These are phyloP conservation scores for Kryphioiulus occultus DNA, from an alignment of 2,888 invertebrate species.

Conservation along the genomic window DNA sequence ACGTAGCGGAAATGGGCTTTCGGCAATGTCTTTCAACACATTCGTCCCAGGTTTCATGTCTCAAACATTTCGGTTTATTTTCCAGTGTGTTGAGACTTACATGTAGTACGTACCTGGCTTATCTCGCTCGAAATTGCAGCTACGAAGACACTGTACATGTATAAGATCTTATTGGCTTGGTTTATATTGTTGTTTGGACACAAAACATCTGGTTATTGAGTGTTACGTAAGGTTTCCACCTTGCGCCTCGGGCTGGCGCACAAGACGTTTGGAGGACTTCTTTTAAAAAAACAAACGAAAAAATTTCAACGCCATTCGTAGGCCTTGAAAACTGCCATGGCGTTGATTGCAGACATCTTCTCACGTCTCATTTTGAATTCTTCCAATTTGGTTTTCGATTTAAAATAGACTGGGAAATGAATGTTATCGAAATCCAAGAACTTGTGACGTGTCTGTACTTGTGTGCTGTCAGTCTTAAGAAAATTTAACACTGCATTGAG, in stretches of 20 bases:
- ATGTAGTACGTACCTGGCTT: not conserved
- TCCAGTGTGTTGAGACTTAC: not conserved
- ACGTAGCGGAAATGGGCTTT: not conserved
- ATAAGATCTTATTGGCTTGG: not conserved
- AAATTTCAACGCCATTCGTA: not conserved
- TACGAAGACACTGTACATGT: not conserved
- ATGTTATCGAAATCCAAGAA: too few species aligned
- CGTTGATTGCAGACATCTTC: too few species aligned
- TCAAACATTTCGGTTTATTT: not conserved
- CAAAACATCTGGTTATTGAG: not conserved
- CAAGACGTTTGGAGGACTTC: not conserved
- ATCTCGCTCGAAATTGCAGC: not conserved
- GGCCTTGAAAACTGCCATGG: not conserved
- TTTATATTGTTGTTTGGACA: not conserved
- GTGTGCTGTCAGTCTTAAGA: too few species aligned
- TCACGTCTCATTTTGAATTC: too few species aligned
- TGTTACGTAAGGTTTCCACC: not conserved
- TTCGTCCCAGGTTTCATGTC: not conserved
- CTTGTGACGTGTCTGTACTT: too few species aligned
- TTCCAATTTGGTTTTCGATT: too few species aligned
- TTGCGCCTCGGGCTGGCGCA: not conserved
- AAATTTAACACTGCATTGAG: too few species aligned
- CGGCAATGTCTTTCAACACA: not conserved
- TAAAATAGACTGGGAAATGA: too few species aligned
- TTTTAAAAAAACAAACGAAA: not conserved